A percentile compares a stretch with the other conserved stretches of the same genome.
Conservation (phyloP, 1,140 invertebrate species). For the Dryas iulia region DNA sequence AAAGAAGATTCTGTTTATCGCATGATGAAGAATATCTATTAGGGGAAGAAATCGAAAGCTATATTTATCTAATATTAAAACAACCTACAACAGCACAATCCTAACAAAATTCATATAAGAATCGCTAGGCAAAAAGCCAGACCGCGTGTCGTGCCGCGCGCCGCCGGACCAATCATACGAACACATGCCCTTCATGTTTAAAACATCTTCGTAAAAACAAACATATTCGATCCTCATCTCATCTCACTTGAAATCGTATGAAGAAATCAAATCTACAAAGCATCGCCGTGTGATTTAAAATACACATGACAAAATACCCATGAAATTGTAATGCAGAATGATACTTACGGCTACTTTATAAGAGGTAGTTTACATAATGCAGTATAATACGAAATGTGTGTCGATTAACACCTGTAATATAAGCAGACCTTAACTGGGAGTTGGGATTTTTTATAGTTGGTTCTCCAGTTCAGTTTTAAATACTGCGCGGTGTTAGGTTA, state of each 20-base stretch:
- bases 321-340: neutral
- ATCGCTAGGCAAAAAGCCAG: constrained; percentile 19
- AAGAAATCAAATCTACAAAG: constrained; percentile 6
- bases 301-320: neutral
- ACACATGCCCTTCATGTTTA: constrained; percentile 23
- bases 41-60: no score
- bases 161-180: constrained; percentile 14
- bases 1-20: no score
- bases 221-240: constrained; percentile 11
- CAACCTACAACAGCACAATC: neutral
- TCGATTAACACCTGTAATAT: no score
- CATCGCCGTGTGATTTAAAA: neutral
- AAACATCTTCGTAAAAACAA: constrained; percentile 13
- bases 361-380: neutral
- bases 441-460: no score
- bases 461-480: no score
- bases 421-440: no score
- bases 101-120: neutral
- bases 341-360: neutral
- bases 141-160: constrained; percentile 19
- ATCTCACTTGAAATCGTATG: constrained; percentile 5
- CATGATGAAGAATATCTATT: no score
- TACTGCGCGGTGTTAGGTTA: no score
- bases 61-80: neutral
- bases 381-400: no score